These are phyloP conservation scores for Phymastichus coffea DNA, from an alignment of 1,140 invertebrate species.

Conservation along the genomic window DNA sequence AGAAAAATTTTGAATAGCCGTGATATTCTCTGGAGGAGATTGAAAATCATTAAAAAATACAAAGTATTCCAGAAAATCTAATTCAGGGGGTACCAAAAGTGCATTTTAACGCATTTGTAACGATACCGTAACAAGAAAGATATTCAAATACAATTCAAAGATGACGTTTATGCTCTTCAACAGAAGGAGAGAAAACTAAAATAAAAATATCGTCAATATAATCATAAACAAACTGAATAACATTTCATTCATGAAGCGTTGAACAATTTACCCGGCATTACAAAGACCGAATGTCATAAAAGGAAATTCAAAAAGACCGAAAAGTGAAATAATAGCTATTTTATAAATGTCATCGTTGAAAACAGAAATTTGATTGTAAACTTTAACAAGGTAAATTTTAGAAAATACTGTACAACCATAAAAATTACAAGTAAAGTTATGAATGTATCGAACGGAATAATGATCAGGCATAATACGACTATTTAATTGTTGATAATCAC, in stretches of 20 bases:
- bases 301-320: not conserved
- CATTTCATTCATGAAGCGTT: not conserved
- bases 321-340: not conserved
- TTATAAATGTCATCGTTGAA: not conserved
- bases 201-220: not conserved
- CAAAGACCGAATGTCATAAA: not conserved
- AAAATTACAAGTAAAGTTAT: not conserved
- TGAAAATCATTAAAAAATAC: not conserved
- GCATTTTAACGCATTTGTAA: not conserved
- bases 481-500: not conserved
- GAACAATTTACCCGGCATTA: not conserved
- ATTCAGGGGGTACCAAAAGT: not conserved
- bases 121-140: not conserved
- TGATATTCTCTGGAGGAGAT: not conserved
- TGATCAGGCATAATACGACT: not conserved
- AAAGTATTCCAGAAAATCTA: not conserved
- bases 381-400: not conserved
- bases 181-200: not conserved
- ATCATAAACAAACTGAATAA: not conserved
- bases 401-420: not conserved
- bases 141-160: not conserved
- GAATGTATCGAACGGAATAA: not conserved
- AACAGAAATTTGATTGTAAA: not conserved
- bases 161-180: not conserved
- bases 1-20: not conserved